Percentiles rank a stretch among this genome's conserved stretches.
These are phyloP conservation scores for Sphaerodactylus townsendi DNA, from an alignment of 2,113 vertebrate species.

Conservation along the genomic window DNA sequence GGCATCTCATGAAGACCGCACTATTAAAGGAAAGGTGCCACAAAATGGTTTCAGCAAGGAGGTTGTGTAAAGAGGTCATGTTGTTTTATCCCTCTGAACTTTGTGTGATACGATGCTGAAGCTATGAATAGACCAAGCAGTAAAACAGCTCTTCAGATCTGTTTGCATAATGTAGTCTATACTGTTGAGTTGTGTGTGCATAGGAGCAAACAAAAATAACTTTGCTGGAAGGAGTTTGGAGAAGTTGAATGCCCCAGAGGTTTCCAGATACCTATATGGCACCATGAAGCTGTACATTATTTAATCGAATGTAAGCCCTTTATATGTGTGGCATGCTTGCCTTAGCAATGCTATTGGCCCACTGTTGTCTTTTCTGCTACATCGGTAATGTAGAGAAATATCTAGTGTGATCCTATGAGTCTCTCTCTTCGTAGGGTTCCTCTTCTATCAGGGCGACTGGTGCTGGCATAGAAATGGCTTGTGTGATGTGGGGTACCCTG, in stretches of 20 bases:
- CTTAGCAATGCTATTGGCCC: no score
- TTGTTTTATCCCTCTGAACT: not conserved
- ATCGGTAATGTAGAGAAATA: not conserved
- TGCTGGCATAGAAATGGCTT: not conserved
- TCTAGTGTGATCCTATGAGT: no score
- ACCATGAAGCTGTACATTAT: not conserved
- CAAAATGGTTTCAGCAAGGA: not conserved
- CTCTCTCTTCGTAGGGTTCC: not conserved
- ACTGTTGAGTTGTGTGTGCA: not conserved
- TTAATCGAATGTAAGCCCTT: not conserved
- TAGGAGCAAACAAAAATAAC: not conserved
- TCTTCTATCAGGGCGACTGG: not conserved
- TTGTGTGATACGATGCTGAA: not conserved
- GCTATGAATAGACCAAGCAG: not conserved
- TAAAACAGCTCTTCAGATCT: rapidly evolving
- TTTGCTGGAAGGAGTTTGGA: not conserved
- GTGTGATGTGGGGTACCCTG: not conserved
- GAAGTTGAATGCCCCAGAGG: not conserved
- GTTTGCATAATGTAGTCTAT: rapidly evolving
- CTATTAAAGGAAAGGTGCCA: not conserved
- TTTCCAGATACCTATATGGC: not conserved
- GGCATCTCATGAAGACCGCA: not conserved
- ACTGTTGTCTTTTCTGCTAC: not conserved
- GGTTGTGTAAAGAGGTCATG: not conserved
- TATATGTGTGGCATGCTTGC: not conserved